Evolutionary conservation across 2,888 invertebrate genomes (phyloP).

Genomic region (Catocala sponsa): DNA sequence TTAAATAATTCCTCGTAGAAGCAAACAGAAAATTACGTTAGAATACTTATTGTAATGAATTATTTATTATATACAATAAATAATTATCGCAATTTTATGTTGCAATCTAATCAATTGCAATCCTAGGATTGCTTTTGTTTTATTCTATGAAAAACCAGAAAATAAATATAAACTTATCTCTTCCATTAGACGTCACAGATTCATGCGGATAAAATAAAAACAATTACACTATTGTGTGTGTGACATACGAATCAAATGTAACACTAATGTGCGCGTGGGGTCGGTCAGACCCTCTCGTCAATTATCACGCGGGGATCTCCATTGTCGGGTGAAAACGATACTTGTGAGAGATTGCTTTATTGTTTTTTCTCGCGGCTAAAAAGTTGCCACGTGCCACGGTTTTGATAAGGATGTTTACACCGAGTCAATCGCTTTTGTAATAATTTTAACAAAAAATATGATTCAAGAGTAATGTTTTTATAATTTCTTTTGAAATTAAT

Average conservation of each 20-base stretch:
- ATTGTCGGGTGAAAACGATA: conserved; percentile 85
- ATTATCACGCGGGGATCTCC: conserved; percentile 82
- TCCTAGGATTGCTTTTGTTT: too few relatives aligned
- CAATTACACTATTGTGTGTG: conserved; percentile 62
- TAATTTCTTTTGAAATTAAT: background rate
- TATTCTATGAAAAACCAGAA: too few relatives aligned
- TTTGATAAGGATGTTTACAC: conserved; percentile 59
- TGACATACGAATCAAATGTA: conserved; percentile 83
- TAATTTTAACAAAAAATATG: background rate
- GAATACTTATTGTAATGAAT: too few relatives aligned
- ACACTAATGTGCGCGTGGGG: conserved; percentile 74
- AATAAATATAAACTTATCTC: too few relatives aligned
- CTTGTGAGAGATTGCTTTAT: conserved; percentile 88
- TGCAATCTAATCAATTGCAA: too few relatives aligned
- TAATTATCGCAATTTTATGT: too few relatives aligned
- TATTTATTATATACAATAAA: too few relatives aligned
- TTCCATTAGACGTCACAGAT: background rate
- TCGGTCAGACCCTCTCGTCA: conserved; percentile 78
- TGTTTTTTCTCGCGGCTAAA: conserved; percentile 88
- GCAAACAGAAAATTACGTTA: too few relatives aligned
- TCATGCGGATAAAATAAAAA: conserved; percentile 21
- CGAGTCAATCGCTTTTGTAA: conserved; percentile 3
- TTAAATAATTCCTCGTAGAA: too few relatives aligned
- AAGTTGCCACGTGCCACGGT: conserved; percentile 75
- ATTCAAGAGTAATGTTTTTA: background rate